phyloP scores from a whole-genome alignment of 2,113 vertebrate species.

The Syngnathus typhle region DNA sequence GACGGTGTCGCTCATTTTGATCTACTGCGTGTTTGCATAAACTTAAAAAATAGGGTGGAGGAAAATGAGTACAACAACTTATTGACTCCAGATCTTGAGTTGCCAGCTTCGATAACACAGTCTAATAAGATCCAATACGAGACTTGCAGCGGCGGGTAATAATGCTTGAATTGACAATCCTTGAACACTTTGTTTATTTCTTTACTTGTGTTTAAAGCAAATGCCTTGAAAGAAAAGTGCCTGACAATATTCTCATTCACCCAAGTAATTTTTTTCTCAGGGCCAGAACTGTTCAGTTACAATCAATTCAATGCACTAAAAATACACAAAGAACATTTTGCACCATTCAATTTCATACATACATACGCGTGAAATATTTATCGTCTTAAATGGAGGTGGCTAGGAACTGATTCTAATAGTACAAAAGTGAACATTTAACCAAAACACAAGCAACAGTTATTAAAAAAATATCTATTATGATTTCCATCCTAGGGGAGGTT shows the following conservation, averaged over 20 bases:
- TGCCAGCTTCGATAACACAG: not conserved
- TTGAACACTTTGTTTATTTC: not conserved
- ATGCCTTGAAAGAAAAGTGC: not conserved
- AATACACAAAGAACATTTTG: not conserved
- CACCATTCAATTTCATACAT: too few relatives aligned
- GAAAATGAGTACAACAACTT: not conserved
- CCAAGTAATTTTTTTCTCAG: not conserved
- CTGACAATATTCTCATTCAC: not conserved
- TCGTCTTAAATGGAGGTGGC: too few relatives aligned
- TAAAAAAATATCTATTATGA: not conserved
- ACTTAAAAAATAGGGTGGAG: not conserved
- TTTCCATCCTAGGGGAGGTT: not conserved
- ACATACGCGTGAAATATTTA: too few relatives aligned
- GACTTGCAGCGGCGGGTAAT: not conserved
- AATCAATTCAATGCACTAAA: not conserved
- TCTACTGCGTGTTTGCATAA: not conserved
- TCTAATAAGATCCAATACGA: not conserved
- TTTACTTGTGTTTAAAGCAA: not conserved
- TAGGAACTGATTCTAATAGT: not conserved
- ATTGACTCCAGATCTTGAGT: not conserved
- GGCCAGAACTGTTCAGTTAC: not conserved
- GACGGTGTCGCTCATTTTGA: slow-evolving; percentile 16
- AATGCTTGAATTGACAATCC: not conserved
- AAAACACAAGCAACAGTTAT: not conserved
- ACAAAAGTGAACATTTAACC: not conserved